Conservation (phyloP, 2,888 invertebrate species). For the Heliconius charithonia region DNA sequence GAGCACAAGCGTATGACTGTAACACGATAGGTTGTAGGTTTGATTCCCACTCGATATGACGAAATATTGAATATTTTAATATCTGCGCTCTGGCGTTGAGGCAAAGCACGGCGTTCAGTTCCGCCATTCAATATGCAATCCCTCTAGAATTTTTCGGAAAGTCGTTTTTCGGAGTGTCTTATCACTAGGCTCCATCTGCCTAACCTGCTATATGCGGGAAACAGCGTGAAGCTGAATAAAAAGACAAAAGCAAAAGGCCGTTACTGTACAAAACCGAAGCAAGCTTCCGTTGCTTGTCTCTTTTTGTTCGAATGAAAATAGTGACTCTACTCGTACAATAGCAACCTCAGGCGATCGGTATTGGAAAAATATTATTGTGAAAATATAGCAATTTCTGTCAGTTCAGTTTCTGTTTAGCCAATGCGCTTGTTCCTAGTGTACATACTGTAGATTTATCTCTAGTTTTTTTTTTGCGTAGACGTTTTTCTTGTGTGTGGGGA, state of each 20-base stretch:
- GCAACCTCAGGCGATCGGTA: neutral
- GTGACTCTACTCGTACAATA: neutral
- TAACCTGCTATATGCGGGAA: neutral
- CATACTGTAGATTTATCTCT: neutral
- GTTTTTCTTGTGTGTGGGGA: neutral
- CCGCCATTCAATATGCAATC: too few species aligned
- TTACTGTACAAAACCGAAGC: slow-evolving; percentile 5
- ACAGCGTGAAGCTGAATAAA: slow-evolving; percentile 1
- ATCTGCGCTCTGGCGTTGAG: too few species aligned
- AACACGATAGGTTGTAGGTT: too few species aligned
- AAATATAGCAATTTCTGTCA: neutral
- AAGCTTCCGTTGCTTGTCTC: slow-evolving; percentile 4
- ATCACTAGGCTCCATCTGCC: too few species aligned
- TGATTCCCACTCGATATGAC: too few species aligned
- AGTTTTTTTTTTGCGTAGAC: neutral
- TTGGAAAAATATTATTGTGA: slow-evolving; percentile 17
- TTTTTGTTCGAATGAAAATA: slow-evolving; percentile 24
- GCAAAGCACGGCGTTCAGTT: too few species aligned
- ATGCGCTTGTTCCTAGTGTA: neutral
- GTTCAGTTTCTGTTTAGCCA: neutral
- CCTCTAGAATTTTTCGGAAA: too few species aligned
- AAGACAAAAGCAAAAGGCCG: neutral
- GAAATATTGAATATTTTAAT: too few species aligned
- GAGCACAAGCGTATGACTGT: too few species aligned
- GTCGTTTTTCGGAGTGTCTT: too few species aligned